These are phyloP conservation scores for Oreochromis tanganicae DNA, from an alignment of 2,113 vertebrate genomes.

Conservation along the genomic window DNA sequence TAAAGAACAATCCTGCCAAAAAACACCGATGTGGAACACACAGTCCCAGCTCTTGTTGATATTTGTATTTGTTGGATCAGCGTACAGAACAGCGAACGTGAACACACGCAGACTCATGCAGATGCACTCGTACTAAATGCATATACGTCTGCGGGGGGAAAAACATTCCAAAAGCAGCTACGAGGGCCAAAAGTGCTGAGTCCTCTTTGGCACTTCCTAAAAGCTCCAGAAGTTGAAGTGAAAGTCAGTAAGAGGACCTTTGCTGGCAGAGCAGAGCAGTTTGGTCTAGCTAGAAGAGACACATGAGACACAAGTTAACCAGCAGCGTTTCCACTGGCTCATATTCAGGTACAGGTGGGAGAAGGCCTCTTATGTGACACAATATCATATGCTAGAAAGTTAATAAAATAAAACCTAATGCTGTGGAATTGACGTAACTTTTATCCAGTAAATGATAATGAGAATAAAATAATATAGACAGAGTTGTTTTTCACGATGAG, in stretches of 20 bases:
- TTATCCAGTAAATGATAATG: background rate
- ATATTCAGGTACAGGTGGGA: background rate
- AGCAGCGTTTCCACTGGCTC: background rate
- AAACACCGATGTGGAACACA: background rate
- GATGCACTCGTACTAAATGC: background rate
- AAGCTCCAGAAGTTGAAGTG: constrained; percentile 15
- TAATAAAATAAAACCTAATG: background rate
- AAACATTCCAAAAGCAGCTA: background rate
- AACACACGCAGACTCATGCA: background rate
- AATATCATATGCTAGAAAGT: background rate
- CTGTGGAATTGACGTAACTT: background rate
- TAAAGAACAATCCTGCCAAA: constrained; percentile 11
- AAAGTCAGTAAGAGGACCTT: background rate
- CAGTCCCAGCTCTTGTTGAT: background rate
- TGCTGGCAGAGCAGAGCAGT: background rate
- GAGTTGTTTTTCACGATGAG: background rate
- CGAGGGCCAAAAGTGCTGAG: background rate
- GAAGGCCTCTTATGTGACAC: background rate
- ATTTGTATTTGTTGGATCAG: constrained; percentile 12
- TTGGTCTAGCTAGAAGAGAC: background rate
- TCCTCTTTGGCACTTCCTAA: background rate
- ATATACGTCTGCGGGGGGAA: background rate
- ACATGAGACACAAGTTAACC: background rate
- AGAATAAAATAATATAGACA: background rate
- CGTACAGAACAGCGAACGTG: background rate